Evolutionary conservation across 1,140 invertebrate genomes (phyloP), one percentile per base, ranked within the genome.

Genomic region (Brachionus manjavacas): DNA sequence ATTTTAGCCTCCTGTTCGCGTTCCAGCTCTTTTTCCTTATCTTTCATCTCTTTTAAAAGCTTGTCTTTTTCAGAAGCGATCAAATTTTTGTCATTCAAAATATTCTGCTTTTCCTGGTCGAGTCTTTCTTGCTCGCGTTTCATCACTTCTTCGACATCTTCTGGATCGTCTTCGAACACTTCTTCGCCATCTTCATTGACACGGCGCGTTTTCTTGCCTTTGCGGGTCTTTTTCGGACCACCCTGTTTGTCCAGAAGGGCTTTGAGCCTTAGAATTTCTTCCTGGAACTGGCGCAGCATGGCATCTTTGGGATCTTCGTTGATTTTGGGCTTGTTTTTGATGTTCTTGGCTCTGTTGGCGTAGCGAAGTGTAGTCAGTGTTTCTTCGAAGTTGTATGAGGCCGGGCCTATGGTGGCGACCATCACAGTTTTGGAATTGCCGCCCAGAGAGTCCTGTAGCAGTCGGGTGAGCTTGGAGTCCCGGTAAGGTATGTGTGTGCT

Each of bases 291-390:
- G 28, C 89, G 78, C 12, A 90, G 85, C 80, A 90, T 79, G 16
- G 89, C 89, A 85, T 96, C 95, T 89, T 96, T 96, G 1, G 96
- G 95, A 91, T 98, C 96, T 89, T 98, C 95, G 90, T 98, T 97
- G 85, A 97, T 94, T 85, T 94, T 93, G 8, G 96, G 96, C 89
- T 95, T 94, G 91, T 98, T 98, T 91, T 96, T 95, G 87, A 98
- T 98, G 85, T 95, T 96, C 90, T 98, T 98, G 14, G 96, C 96
- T 39, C 96, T 91, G 88, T 94, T 95, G 1, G 96, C 95, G 89
- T 98, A 98, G 23, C 98, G 91, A 4, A 90, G 86, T 0, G 89
- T 90, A 66, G 88, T 89, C 0, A 90, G 85, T 1, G 89, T 89
- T 86, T 90, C 89, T 46, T 89, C 89, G 84, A 89, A 90, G 84